A percentile compares a stretch with the other conserved stretches of the same genome.
phyloP scores from a whole-genome alignment of 2,797 vertebrate genomes.

The Sebastes hubbsi region DNA sequence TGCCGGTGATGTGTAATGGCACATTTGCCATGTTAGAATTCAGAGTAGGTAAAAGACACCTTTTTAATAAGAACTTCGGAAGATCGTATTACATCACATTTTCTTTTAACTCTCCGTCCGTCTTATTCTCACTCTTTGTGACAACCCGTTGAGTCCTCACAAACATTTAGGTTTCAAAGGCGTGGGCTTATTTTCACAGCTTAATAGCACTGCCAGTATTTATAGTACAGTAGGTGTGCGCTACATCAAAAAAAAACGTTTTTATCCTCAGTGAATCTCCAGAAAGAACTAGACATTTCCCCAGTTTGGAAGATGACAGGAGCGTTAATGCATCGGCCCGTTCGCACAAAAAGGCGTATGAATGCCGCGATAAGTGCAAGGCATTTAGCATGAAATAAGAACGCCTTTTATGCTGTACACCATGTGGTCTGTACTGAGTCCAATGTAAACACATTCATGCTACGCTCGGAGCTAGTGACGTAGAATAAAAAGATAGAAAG shows the following conservation, averaged over 20 bases:
- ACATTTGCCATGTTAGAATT: constrained; percentile 40
- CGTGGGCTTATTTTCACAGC: constrained; percentile 10
- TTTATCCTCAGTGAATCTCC: constrained; percentile 9
- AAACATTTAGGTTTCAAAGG: neutral
- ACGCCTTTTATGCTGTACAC: too few species aligned
- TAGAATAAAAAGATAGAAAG: too few species aligned
- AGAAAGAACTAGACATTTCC: constrained; percentile 4
- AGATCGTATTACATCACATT: constrained; percentile 32
- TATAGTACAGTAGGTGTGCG: neutral
- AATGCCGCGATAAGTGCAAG: too few species aligned
- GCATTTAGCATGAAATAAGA: too few species aligned
- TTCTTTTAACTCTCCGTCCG: constrained; percentile 15
- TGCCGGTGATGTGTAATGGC: constrained; percentile 42
- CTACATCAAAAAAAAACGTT: constrained; percentile 14
- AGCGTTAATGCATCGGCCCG: neutral
- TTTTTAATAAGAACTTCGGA: constrained; percentile 43
- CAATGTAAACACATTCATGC: too few species aligned
- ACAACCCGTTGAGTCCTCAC: neutral
- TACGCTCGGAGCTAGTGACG: too few species aligned
- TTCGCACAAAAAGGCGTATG: too few species aligned
- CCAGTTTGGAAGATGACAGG: constrained; percentile 34
- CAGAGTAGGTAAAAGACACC: constrained; percentile 18
- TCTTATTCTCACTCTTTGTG: constrained; percentile 21
- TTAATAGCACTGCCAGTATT: neutral
- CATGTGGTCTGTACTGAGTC: too few species aligned